Evolutionary conservation across 2,113 vertebrate genomes (phyloP).

Genomic region (Tupaia chinensis): DNA sequence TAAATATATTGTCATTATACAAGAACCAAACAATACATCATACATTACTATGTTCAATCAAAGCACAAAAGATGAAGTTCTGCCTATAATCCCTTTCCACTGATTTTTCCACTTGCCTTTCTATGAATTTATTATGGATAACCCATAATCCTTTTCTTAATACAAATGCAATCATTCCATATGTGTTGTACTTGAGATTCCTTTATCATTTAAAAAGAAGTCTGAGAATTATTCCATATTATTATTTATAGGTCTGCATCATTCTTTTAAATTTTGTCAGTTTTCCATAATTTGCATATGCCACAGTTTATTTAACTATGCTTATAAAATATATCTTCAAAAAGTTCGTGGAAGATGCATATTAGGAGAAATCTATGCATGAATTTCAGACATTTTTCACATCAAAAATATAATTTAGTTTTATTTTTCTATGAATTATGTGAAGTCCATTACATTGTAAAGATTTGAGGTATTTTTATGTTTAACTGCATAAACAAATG

Average conservation of each 20-base stretch:
- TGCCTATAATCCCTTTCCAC: background rate
- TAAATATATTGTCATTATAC: background rate
- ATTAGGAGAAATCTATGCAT: too few relatives aligned
- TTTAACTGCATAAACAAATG: background rate
- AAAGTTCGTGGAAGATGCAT: too few relatives aligned
- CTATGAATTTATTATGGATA: background rate
- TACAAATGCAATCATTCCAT: background rate
- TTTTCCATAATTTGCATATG: background rate
- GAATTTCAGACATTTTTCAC: too few relatives aligned
- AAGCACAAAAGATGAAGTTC: background rate
- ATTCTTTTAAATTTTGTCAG: background rate
- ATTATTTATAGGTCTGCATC: background rate
- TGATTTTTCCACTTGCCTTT: background rate
- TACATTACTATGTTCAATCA: background rate
- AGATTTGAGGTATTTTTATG: background rate
- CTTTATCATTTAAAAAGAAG: background rate
- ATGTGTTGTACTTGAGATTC: background rate
- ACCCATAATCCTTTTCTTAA: background rate
- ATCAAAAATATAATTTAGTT: too few relatives aligned
- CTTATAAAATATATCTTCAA: too few relatives aligned
- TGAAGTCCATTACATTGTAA: background rate
- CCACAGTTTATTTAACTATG: slow-evolving; percentile 6
- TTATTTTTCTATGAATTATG: too few relatives aligned
- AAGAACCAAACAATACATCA: background rate
- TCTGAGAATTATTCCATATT: background rate